Base-by-base conservation (phyloP, 2,113 vertebrate species). In the Mustela nigripes region DNA sequence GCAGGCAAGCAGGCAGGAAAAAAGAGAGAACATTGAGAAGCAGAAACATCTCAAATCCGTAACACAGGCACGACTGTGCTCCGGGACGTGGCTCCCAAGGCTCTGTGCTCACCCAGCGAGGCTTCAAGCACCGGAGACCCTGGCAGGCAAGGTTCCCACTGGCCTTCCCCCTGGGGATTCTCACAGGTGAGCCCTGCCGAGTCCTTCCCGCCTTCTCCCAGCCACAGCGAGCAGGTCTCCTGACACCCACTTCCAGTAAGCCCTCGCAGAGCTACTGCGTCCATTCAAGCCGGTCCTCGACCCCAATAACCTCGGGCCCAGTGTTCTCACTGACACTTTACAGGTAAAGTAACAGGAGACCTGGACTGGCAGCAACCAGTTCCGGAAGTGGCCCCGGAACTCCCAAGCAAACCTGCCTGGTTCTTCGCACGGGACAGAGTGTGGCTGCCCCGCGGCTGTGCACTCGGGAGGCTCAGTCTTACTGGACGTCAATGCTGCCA, bases 1-100 rank as follows among this genome's bases (percentile, higher is more conserved):
- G 99, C 98, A 99, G 99, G 99, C 99, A 99, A 99, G 99, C 99
- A 99, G 99, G 98, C 98, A 99, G 99, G 98, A 99, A 99, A 99
- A 98, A 99, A 99, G 98, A 99, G 98, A 99, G 98, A 99, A 98
- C 99, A 99, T 93, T 99, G 99, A 99, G 99, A 99, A 99, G 98
- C 97, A 98, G 39, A 7, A 97, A 98, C 98, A 96, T 96, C 98
- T 95, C 89, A 95, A 97, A 96, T 62, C 97, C 93, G 94, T 86
- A 95, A 16, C 9, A 82, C 90, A 67, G 93, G 97, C 31, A 60
- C 18, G 28, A 88, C 14, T 62, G 85, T 74, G 76, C 91, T 69
- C 89, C 45, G 28, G 60, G 48, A 69, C 69, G 83, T 78, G 89
- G 94, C 78, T 93, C 88, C 76, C 65, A 31, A 63, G 33, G 95